Evolutionary conservation across 1,140 invertebrate species (phyloP).

Genomic region (Nymphalis io): DNA sequence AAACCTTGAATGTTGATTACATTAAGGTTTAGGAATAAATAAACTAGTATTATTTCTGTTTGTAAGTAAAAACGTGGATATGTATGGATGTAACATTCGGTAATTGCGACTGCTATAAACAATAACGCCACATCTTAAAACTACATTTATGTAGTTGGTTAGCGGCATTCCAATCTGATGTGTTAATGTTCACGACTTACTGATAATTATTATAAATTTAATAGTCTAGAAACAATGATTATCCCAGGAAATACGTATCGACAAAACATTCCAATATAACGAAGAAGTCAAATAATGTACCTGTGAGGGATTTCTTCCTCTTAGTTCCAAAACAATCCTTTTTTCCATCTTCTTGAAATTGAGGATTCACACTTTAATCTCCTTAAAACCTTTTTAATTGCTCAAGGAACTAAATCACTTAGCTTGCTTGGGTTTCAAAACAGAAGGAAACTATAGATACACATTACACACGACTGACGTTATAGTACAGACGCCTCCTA

Average conservation of each 20-base stretch:
- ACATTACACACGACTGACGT: constrained; percentile 75
- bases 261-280: constrained; percentile 79
- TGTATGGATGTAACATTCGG: constrained; percentile 74
- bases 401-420: constrained; percentile 74
- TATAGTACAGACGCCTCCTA: constrained; percentile 70
- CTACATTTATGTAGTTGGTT: constrained; percentile 20
- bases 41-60: constrained; percentile 13
- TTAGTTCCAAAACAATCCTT: constrained; percentile 93
- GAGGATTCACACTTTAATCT: constrained; percentile 60
- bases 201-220: constrained; percentile 14
- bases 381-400: constrained; percentile 62
- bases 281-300: constrained; percentile 83
- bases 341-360: constrained; percentile 89
- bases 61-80: constrained; percentile 60
- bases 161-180: constrained; percentile 15
- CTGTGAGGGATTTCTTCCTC: constrained; percentile 90
- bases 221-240: constrained; percentile 40
- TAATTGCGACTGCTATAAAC: constrained; percentile 60
- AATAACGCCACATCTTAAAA: constrained; percentile 65
- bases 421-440: constrained; percentile 81
- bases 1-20: constrained; percentile 13
- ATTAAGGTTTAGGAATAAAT: background rate
- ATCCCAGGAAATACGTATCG: constrained; percentile 77
- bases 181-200: constrained; percentile 9
- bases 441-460: constrained; percentile 81